These are phyloP conservation scores for Aphelenchoides besseyi DNA, from an alignment of 1,140 invertebrate genomes.

Conservation along the genomic window DNA sequence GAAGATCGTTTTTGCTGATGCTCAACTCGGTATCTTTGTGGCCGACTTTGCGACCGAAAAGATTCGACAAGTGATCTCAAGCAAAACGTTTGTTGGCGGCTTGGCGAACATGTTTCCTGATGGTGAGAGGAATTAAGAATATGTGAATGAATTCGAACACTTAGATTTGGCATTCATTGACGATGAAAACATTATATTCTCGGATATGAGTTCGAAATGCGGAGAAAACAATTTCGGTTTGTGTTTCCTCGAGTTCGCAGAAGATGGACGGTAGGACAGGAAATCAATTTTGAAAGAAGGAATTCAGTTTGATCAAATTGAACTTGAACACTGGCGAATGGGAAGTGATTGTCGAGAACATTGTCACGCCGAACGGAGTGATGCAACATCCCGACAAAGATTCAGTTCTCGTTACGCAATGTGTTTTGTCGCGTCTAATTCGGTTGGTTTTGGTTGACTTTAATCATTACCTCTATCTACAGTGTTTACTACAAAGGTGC, in stretches of 20 bases:
- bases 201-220: slow-evolving; percentile 18
- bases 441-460: slow-evolving; percentile 2
- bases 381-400: slow-evolving; percentile 15
- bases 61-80: slow-evolving; percentile 9
- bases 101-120: neutral
- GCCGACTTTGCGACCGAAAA: slow-evolving; percentile 3
- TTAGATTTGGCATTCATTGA: slow-evolving; percentile 11
- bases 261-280: slow-evolving; percentile 1
- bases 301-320: slow-evolving; percentile 10
- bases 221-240: neutral
- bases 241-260: slow-evolving; percentile 6
- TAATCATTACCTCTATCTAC: neutral
- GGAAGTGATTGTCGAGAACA: slow-evolving; percentile 12
- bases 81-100: neutral
- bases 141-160: neutral
- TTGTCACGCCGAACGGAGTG: slow-evolving; percentile 16
- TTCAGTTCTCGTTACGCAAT: slow-evolving; percentile 2
- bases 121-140: neutral
- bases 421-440: neutral
- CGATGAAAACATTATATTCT: slow-evolving; percentile 13
- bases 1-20: slow-evolving; percentile 7
- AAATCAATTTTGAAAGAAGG: neutral
- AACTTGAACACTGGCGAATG: slow-evolving; percentile 14
- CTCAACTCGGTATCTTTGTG: slow-evolving; percentile 12
- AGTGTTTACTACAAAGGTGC: slow-evolving; percentile 18